Conservation (phyloP, 2,888 invertebrate species). For the Callyntrura guangdongensis region DNA sequence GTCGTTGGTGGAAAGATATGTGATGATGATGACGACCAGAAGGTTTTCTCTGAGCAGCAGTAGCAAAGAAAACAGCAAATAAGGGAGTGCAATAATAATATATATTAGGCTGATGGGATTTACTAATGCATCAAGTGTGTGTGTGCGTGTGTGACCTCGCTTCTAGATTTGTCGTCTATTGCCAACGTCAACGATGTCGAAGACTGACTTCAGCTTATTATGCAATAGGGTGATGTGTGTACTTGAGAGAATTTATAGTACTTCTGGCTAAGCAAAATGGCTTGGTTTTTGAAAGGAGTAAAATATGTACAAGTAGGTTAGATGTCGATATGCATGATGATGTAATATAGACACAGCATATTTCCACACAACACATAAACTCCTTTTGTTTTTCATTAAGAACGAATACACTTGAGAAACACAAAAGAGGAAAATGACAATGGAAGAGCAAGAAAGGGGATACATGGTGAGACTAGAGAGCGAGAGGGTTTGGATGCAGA, state of each 20-base stretch:
- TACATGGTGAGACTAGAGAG: not conserved
- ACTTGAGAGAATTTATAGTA: too few species aligned
- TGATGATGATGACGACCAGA: constrained; percentile 22
- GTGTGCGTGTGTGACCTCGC: not conserved
- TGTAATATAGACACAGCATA: too few species aligned
- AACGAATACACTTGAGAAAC: not conserved
- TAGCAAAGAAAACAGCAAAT: constrained; percentile 18
- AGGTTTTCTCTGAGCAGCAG: not conserved
- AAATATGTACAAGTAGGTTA: too few species aligned
- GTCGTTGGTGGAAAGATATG: constrained; percentile 40
- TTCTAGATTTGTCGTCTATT: too few species aligned
- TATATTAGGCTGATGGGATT: constrained; percentile 64
- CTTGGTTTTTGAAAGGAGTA: too few species aligned
- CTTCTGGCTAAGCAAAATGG: too few species aligned
- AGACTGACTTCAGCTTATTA: not conserved
- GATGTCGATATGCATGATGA: too few species aligned
- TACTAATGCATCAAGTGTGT: constrained; percentile 76
- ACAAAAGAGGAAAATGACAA: not conserved
- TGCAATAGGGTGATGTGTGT: too few species aligned
- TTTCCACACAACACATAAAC: not conserved
- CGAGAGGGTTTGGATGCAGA: not conserved
- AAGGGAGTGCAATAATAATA: constrained; percentile 60
- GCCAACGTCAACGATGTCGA: not conserved
- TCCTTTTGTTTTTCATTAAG: not conserved
- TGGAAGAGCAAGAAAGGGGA: not conserved